These are phyloP conservation scores for Marisa cornuarietis DNA, from an alignment of 1,140 invertebrate species.

Conservation along the genomic window DNA sequence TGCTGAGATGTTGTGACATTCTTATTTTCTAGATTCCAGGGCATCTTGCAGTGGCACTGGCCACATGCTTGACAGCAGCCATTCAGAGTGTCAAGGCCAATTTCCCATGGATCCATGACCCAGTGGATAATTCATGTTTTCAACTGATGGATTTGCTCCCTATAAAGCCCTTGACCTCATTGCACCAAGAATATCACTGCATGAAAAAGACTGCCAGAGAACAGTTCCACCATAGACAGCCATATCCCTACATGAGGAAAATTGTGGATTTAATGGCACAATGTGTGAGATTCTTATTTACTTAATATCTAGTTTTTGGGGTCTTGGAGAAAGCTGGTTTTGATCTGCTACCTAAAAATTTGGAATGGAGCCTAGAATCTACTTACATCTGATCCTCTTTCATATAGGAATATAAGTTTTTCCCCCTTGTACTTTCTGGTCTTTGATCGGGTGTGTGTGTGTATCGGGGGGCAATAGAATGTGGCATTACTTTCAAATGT, in stretches of 20 bases:
- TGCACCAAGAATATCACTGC: slow-evolving; percentile 7
- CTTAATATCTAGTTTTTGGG: too few species aligned
- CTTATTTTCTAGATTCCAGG: slow-evolving; percentile 4
- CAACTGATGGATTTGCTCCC: slow-evolving; percentile 19
- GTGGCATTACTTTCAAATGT: not conserved
- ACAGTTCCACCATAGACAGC: slow-evolving; percentile 13
- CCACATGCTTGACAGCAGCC: slow-evolving; percentile 1
- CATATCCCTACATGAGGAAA: slow-evolving; percentile 24
- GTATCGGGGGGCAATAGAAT: too few species aligned
- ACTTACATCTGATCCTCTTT: not conserved
- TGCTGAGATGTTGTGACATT: not conserved
- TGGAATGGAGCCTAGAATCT: not conserved
- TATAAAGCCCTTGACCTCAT: not conserved
- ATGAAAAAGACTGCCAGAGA: slow-evolving; percentile 1
- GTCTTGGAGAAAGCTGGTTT: too few species aligned
- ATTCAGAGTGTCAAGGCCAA: not conserved
- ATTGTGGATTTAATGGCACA: slow-evolving; percentile 26
- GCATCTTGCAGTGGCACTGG: slow-evolving; percentile 3
- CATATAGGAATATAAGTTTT: too few species aligned
- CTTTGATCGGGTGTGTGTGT: too few species aligned
- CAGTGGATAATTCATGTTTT: slow-evolving; percentile 2
- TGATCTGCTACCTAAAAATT: too few species aligned
- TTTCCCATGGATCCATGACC: slow-evolving; percentile 30
- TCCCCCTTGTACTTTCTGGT: too few species aligned
- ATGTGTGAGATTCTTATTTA: slow-evolving; percentile 12